Base-by-base conservation (phyloP, 2,113 vertebrate genomes). In the Ciconia boyciana region DNA sequence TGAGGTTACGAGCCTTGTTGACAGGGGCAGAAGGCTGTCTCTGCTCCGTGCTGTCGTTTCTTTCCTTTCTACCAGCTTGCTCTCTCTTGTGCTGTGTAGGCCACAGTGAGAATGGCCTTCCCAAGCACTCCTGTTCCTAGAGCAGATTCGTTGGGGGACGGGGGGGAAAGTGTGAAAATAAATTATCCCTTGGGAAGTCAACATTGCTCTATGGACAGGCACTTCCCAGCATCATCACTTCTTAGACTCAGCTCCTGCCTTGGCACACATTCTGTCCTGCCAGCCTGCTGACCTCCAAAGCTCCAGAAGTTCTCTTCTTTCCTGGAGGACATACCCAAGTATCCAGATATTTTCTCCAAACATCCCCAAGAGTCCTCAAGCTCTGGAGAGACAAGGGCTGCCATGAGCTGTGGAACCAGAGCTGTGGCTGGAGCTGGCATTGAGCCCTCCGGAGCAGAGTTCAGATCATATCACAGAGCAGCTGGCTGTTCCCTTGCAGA, bases 1-100 rank as follows among this genome's bases (percentile, higher is more conserved):
- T 0, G 0, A 34, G 43, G 48, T 10, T 39, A 3, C 65, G 41
- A 57, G 19, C n/a, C 11, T 12, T 1, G 0, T 1, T 66, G 58
- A 48, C 29, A 44, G 62, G 44, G 52, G 7, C 57, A 90, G 76
- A 21, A 44, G 29, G 48, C n/a, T 51, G 15, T 29, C 54, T 71
- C 70, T 89, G n/a, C 44, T 89, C 66, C 20, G 3, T 44, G 16
- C 15, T 7, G 0, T 32, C 2, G 2, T 28, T 61, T 82, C 62
- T 64, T 79, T 64, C 32, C 36, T 80, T 60, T 55, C 54, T 69
- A 15, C 17, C 25, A 64, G 54, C 34, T 78, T 44, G 18, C 22
- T 43, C 13, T n/a, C 52, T 65, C 58, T 34, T 36, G 49, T 65
- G 41, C 32, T 24, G 10, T 34, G 26, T 19, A 26, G 52, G 29